Evolutionary conservation across 37 sponge, comb jelly and placozoan genomes (phyloP), one percentile per base, ranked within the genome.

Genomic region (Crambe crambe): DNA sequence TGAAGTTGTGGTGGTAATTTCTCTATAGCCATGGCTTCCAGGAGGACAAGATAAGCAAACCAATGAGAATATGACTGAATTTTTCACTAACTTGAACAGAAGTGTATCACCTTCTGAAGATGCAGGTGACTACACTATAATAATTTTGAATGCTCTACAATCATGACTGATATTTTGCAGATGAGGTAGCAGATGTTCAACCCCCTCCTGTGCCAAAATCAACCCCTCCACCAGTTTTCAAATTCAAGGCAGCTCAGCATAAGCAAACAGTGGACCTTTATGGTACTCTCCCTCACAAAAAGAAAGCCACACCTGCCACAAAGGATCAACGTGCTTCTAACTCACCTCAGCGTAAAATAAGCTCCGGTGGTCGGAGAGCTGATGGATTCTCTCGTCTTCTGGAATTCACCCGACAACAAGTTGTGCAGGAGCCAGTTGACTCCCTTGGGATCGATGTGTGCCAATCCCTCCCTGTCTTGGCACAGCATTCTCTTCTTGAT

Each of bases 321-420:
- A 40, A 23, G 0, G 36, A 66, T 5, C 67, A 2, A 29, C 67
- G 9, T 3, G 23, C 67, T 27, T 32, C 67, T 31, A 29, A 34
- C 5, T 34, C 35, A 8, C 36, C 31, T 3, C 35, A 31, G 23
- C 31, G 67, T 3, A 2, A n/a, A 59, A 3, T n/a, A n/a, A n/a
- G n/a, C n/a, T 30, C 18, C 17, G 20, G 2, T 27, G 20, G 40
- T 37, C 77, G 77, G 3, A 77, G 77, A 30, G 40, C 41, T 32
- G 47, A 62, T 31, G 47, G 77, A 26, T 77, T 77, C 42, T 77
- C 77, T 30, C 65, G 44, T 20, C 65, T 77, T 1, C 77, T 77
- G 8, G 65, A 77, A 65, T 77, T 77, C 44, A 77, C 77, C 25
- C n/a, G 43, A 37, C 77, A 77, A 30, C 77, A 77, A 63, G 3